phyloP scores from a whole-genome alignment of 2,888 invertebrate genomes.

The Heliconius cydno region DNA sequence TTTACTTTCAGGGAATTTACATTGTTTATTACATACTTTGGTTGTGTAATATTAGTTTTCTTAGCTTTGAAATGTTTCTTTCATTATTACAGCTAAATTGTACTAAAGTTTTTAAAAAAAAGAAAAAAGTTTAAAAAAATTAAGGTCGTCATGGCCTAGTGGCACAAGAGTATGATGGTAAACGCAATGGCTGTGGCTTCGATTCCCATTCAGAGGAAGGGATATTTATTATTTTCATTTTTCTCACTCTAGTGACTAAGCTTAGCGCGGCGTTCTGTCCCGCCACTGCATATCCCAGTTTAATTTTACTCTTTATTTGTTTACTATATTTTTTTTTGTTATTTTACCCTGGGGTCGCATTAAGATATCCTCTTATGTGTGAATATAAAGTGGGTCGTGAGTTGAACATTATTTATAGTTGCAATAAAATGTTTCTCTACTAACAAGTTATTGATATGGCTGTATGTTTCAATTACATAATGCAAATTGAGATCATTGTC shows the following conservation, averaged over 20 bases:
- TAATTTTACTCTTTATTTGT: background rate
- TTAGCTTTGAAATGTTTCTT: background rate
- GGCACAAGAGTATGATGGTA: too few relatives aligned
- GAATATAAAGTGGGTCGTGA: conserved; percentile 32
- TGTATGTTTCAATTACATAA: conserved; percentile 52
- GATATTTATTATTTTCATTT: too few relatives aligned
- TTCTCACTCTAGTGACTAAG: too few relatives aligned
- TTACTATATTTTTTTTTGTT: background rate
- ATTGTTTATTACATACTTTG: background rate
- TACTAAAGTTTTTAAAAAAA: too few relatives aligned
- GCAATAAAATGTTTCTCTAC: conserved; percentile 28
- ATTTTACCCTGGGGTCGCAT: conserved; percentile 2
- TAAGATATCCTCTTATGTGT: conserved; percentile 19
- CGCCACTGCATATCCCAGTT: background rate
- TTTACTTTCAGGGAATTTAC: conserved; percentile 2
- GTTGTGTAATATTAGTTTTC: background rate
- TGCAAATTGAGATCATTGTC: conserved; percentile 60
- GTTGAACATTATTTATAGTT: conserved; percentile 27
- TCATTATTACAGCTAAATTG: background rate
- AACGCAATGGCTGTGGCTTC: too few relatives aligned
- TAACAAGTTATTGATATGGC: conserved; percentile 53
- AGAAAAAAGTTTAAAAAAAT: too few relatives aligned
- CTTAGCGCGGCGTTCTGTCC: too few relatives aligned
- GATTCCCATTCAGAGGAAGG: too few relatives aligned
- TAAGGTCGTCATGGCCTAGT: too few relatives aligned